Percentiles rank a stretch among this genome's conserved stretches.
phyloP scores from a whole-genome alignment of 2,797 vertebrate genomes.

The Sebastes ruberrimus region DNA sequence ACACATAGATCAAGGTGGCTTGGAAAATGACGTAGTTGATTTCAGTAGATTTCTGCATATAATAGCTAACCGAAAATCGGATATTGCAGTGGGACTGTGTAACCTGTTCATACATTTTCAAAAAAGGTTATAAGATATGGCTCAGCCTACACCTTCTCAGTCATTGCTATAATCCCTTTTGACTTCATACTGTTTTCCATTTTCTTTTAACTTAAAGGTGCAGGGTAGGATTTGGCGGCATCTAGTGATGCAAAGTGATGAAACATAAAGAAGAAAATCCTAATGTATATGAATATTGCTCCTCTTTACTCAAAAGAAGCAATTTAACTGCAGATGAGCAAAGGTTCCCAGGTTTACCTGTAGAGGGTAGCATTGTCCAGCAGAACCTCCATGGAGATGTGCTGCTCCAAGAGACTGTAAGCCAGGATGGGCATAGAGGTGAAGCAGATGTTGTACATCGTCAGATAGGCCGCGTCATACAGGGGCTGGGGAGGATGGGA shows the following conservation, averaged over 20 bases:
- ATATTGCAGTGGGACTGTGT: background rate
- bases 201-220: background rate
- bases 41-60: background rate
- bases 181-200: background rate
- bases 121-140: background rate
- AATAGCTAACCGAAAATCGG: background rate
- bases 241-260: no score
- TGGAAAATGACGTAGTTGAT: background rate
- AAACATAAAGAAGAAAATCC: background rate
- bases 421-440: conserved; percentile 98
- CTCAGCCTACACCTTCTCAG: background rate
- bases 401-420: conserved; percentile 97
- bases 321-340: background rate
- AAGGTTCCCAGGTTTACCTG: conserved; percentile 81
- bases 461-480: conserved; percentile 97
- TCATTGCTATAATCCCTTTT: background rate
- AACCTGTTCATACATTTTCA: background rate
- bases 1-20: background rate
- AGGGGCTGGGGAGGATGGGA: conserved; percentile 86
- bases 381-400: conserved; percentile 90
- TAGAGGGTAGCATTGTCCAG: conserved; percentile 91
- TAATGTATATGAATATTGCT: background rate
- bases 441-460: conserved; percentile 99
- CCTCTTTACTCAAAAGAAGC: background rate
- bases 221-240: no score